Base-by-base conservation (phyloP, 2,888 invertebrate genomes). In the Lasioglossum figueresi region DNA sequence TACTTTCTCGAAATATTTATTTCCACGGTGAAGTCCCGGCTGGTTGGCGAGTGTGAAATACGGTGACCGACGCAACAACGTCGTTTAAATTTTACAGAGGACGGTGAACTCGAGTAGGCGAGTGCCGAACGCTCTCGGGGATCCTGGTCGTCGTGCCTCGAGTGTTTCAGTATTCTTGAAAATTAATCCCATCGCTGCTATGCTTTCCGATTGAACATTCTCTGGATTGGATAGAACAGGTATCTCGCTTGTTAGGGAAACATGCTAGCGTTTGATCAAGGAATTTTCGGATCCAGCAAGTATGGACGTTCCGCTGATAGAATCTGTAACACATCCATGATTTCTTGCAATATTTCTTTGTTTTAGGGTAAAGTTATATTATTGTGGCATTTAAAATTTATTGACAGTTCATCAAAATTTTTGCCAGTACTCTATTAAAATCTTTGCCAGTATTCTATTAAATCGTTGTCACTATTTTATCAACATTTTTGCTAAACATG, bases 1-100 rank as follows among this genome's bases (percentile, higher is more conserved):
- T 80, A 76, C 79, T 80, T 85, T 76, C 79, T 75, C 73, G 77
- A 82, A 82, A 80, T 87, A 82, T 87, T 87, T 87, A 87, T 87
- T 52, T 68, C 68, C 82, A 45, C 76, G 78, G n/a, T 71, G 76
- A 82, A 79, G 68, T 40, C 78, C 40, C 16, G 48, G 63, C 73
- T 63, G 59, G 80, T 40, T 40, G 66, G 66, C 31, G 23, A 40
- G 70, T 37, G 70, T 70, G 71, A 71, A 71, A 71, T 78, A 78
- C 78, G 75, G n/a, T 68, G 70, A 73, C 63, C 77, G 83, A 74
- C 78, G 83, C 75, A 56, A 63, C 80, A 66, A 63, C 63, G 66
- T 48, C 78, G 63, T 82, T 82, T 19, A 37, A 80, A 77, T 83
- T 83, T 83, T 85, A 85, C 79, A 79, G 71, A n/a, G 37, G 43